Evolutionary conservation across 2,113 vertebrate species (phyloP), one percentile per base, ranked within the genome.

Genomic region (Pantherophis guttatus): DNA sequence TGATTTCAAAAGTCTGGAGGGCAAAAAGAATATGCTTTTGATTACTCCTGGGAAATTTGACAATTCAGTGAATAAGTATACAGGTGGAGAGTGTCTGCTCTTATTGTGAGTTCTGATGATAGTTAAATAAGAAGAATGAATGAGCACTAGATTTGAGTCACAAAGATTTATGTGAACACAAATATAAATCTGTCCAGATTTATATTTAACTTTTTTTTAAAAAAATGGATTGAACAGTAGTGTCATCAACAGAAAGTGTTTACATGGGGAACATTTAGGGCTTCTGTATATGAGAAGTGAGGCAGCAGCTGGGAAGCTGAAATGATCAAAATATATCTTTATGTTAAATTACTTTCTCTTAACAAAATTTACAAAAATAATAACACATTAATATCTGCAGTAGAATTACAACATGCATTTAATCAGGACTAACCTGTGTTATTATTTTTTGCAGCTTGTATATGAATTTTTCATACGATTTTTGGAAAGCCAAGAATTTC

Each of bases 401-500:
- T 65, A 53, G 15, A 94, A 0, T 90, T n/a, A 12, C 17, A 52
- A 15, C 3, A 50, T 50, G 6, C 8, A 62, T 44, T 90, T 50
- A 85, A 54, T 85, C 26, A 93, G 86, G 93, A 93, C 17, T 93
- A 94, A 97, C 90, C 3, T 0, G 10, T 3, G 33, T 62, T 52
- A 10, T 90, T 89, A 62, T 92, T 87, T 62, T 94, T 96, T 98
- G 17, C 98, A 99, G 99, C 98, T 99, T 98, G 98, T 99, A 97
- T 99, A 99, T 97, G 99, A 99, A 98, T 99, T 99, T 99, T 99
- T 99, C 99, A 99, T 99, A 98, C 98, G 99, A 94, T 99, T 99
- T 98, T 98, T 99, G 99, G 99, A 99, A 98, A 99, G 99, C 98
- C 99, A 99, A 98, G 99, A 99, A 98, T 99, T 99, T 98, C 99